These are phyloP conservation scores for Scrobipalpa costella DNA, from an alignment of 2,888 invertebrate species.

Conservation along the genomic window DNA sequence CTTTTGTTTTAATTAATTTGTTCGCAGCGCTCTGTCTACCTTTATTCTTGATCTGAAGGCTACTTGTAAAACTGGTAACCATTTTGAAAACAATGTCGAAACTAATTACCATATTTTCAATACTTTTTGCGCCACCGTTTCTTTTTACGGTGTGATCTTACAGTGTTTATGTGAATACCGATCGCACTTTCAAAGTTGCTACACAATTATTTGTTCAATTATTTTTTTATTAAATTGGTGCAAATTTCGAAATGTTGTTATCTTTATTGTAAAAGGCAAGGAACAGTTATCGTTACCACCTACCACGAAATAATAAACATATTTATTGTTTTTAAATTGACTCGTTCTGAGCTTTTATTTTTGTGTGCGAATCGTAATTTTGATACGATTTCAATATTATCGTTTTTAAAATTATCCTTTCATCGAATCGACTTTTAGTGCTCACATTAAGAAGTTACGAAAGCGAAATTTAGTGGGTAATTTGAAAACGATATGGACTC, in stretches of 20 bases:
- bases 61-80: constrained; percentile 2
- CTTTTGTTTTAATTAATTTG: too few relatives aligned
- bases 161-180: background rate
- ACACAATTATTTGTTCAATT: background rate
- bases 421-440: constrained; percentile 3
- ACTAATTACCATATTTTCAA: constrained; percentile 24
- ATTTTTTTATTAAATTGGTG: background rate
- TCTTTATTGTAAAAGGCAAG: constrained; percentile 17
- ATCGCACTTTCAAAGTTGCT: constrained; percentile 1
- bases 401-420: constrained; percentile 13
- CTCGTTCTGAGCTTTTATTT: constrained; percentile 21
- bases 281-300: constrained; percentile 14
- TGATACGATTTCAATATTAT: constrained; percentile 4
- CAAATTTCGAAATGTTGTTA: constrained; percentile 10
- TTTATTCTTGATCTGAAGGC: background rate
- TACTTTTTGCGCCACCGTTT: constrained; percentile 8
- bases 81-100: constrained; percentile 24
- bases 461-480: constrained; percentile 1
- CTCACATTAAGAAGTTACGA: background rate
- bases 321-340: constrained; percentile 28
- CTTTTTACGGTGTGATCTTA: constrained; percentile 19
- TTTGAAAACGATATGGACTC: background rate
- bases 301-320: constrained; percentile 16
- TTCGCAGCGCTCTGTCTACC: too few relatives aligned
- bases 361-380: constrained; percentile 6